These are phyloP conservation scores for Cyphomyrus plagiostoma DNA, from an alignment of 2,113 vertebrate species.

Conservation along the genomic window DNA sequence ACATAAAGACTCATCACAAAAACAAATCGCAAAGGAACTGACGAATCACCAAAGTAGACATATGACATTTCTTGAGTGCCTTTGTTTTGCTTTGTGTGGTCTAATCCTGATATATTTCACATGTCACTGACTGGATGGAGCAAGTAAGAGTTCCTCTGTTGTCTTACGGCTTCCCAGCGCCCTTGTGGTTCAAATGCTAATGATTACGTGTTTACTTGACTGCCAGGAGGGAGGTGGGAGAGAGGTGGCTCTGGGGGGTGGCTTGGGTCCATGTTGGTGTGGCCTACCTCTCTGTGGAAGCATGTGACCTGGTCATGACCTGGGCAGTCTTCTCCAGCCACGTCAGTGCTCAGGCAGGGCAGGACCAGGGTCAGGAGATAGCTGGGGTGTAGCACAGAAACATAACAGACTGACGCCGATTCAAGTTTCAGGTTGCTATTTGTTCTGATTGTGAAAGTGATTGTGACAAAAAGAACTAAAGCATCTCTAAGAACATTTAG, in stretches of 20 bases:
- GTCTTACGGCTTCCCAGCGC: background rate
- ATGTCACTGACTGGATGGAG: background rate
- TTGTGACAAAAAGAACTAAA: background rate
- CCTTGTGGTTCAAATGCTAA: background rate
- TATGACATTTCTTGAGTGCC: background rate
- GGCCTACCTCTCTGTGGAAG: background rate
- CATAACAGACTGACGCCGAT: background rate
- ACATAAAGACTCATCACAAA: background rate
- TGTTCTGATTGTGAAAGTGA: background rate
- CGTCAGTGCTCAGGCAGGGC: background rate
- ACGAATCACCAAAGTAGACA: background rate
- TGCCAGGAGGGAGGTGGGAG: background rate
- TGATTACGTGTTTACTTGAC: background rate
- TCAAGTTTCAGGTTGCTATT: background rate
- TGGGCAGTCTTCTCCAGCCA: background rate
- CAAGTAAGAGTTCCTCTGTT: background rate
- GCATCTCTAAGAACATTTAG: background rate
- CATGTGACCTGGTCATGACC: background rate
- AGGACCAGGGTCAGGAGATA: background rate
- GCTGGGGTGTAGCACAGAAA: background rate
- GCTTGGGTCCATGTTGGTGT: background rate
- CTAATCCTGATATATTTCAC: background rate
- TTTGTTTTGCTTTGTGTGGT: background rate
- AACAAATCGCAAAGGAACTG: background rate
- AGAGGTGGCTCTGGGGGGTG: background rate